phyloP scores from a whole-genome alignment of 2,888 invertebrate genomes.

The Hartigia nigra region DNA sequence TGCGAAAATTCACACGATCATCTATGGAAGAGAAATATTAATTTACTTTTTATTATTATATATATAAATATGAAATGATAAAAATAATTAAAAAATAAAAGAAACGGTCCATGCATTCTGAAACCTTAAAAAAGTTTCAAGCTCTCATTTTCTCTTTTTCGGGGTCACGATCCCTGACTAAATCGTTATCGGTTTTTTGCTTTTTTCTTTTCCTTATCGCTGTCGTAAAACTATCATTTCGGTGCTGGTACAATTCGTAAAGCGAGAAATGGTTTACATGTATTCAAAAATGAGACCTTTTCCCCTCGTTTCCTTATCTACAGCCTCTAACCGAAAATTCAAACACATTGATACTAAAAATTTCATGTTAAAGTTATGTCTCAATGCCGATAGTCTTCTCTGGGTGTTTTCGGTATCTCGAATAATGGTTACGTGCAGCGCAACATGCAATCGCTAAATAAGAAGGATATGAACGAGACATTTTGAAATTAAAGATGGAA shows the following conservation, averaged over 20 bases:
- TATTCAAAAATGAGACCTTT: neutral
- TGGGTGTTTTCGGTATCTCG: neutral
- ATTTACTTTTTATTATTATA: too few relatives aligned
- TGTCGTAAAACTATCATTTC: slow-evolving; percentile 5
- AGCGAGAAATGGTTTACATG: neutral
- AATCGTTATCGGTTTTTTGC: neutral
- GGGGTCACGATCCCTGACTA: slow-evolving; percentile 1
- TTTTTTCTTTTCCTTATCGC: neutral
- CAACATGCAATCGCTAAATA: neutral
- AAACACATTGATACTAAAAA: neutral
- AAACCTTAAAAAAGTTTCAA: neutral
- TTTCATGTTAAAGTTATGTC: neutral
- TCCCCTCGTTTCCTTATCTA: neutral
- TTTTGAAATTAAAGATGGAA: slow-evolving; percentile 32
- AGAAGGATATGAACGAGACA: neutral
- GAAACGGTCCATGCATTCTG: neutral
- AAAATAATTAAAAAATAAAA: too few relatives aligned
- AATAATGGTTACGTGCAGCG: neutral
- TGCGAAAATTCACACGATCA: neutral
- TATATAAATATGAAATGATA: too few relatives aligned
- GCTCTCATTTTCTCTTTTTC: neutral
- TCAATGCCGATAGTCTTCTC: neutral
- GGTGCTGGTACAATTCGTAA: neutral
- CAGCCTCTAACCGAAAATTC: neutral
- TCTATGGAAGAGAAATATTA: neutral